phyloP scores from a whole-genome alignment of 2,113 vertebrate species.

The Melospiza melodia region DNA sequence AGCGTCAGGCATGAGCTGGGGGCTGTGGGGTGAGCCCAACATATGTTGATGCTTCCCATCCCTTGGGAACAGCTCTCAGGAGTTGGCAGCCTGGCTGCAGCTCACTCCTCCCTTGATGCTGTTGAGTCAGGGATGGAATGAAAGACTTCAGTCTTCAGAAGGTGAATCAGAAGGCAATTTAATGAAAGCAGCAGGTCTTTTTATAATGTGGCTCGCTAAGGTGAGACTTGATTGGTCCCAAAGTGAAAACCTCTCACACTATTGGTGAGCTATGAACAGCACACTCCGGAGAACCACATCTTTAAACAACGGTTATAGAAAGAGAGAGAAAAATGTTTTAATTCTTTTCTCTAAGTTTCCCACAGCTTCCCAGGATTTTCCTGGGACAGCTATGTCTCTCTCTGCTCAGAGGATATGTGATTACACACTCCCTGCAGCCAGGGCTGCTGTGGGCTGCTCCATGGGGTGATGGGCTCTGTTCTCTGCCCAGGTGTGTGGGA shows the following conservation, averaged over 20 bases:
- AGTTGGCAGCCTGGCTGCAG: neutral
- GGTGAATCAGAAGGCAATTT: neutral
- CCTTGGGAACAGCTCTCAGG: neutral
- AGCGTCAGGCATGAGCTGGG: fast-evolving
- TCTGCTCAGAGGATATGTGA: neutral
- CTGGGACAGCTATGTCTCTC: neutral
- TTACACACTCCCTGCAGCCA: neutral
- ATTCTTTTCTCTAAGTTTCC: neutral
- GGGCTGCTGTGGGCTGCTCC: neutral
- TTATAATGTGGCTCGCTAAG: neutral
- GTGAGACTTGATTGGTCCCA: neutral
- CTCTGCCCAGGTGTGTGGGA: too few species aligned
- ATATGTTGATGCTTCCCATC: neutral
- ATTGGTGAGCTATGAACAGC: neutral
- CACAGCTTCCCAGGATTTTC: neutral
- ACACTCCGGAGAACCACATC: neutral
- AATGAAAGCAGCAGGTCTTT: neutral
- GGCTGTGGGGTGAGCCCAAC: neutral
- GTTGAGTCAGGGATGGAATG: neutral
- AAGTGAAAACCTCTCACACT: neutral
- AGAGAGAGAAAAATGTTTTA: neutral
- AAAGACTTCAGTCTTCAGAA: neutral
- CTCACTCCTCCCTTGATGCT: neutral
- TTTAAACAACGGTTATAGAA: too few species aligned
- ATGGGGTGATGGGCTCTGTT: fast-evolving